Base-by-base conservation (phyloP, 2,113 vertebrate species). In the Plestiodon gilberti region DNA sequence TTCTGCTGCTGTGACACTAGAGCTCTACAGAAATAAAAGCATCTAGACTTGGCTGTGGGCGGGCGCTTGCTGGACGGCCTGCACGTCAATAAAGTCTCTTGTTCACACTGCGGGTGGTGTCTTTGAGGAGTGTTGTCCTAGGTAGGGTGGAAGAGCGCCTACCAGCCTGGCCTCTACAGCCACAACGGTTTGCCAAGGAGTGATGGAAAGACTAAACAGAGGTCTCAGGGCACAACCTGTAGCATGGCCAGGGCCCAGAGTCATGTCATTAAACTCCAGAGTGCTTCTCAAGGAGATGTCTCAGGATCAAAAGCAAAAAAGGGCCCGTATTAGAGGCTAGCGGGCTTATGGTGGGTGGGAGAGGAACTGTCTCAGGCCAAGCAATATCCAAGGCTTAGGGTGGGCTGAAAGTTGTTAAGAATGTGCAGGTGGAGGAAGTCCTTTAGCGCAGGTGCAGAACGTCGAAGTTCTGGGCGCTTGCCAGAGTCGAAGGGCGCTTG, bases 1-100 rank as follows among this genome's bases (percentile, higher is more conserved):
- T 3, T 30, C n/a, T 35, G 40, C n/a, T n/a, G 35, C 25, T 65
- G 84, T 73, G 83, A 78, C 86, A 38, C 62, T 77, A 23, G 25
- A 81, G 11, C 28, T 78, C 6, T 40, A 75, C 62, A 1, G 73
- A 1, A 89, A 88, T 89, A 89, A 82, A 88, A 2, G 5, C 8
- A 8, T 7, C 67, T 86, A 48, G 69, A 70, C 0, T 4, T 71
- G 52, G n/a, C 40, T n/a, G 33, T 10, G 0, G 82, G 64, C 14
- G 0, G 82, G 64, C 23, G 15, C 38, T 48, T 22, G n/a, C 38
- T 89, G 78, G 73, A 40, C 59, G 38, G 20, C 18, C 30, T 91
- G 64, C 91, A 92, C 89, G 91, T 75, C 88, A 85, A 76, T 90
- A 83, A 84, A 79, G 43, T 38, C 38, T 89, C 92, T 86, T 77